phyloP scores from a whole-genome alignment of 2,888 invertebrate genomes.

The Craniophora ligustri region DNA sequence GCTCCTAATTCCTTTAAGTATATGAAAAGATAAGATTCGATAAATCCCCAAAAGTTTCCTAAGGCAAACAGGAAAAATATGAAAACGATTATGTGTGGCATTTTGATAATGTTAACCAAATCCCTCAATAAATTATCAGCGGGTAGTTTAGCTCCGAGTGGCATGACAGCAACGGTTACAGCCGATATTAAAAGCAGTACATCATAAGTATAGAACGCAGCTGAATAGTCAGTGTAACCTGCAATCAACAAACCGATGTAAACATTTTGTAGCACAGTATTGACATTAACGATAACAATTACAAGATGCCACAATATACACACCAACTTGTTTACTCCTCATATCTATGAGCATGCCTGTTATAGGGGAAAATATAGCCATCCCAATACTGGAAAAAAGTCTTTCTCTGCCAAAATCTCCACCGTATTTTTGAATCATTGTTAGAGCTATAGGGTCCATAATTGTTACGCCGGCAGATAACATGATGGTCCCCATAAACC shows the following conservation, averaged over 20 bases:
- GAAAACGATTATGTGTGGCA: constrained; percentile 94
- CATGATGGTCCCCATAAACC: constrained; percentile 94
- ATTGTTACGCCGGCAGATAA: constrained; percentile 95
- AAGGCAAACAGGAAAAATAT: constrained; percentile 94
- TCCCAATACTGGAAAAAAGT: constrained; percentile 93
- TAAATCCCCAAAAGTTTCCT: constrained; percentile 96
- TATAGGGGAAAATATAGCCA: constrained; percentile 94
- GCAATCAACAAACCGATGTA: constrained; percentile 77
- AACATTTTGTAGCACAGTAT: constrained; percentile 71
- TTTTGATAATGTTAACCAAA: constrained; percentile 92
- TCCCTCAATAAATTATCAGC: constrained; percentile 93
- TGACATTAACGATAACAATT: constrained; percentile 82
- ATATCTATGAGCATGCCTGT: constrained; percentile 94
- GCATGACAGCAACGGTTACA: constrained; percentile 93
- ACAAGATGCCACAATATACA: constrained; percentile 70
- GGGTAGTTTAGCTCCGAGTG: constrained; percentile 92
- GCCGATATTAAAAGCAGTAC: constrained; percentile 92
- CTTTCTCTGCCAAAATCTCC: constrained; percentile 95
- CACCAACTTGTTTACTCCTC: constrained; percentile 89
- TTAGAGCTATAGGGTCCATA: constrained; percentile 96
- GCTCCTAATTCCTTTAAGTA: constrained; percentile 95
- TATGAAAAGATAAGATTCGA: constrained; percentile 95
- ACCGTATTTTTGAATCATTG: constrained; percentile 94
- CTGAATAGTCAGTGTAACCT: constrained; percentile 95
- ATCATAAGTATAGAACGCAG: constrained; percentile 96